Evolutionary conservation across 2,888 invertebrate species (phyloP).

Genomic region (Drosophila meridiana): DNA sequence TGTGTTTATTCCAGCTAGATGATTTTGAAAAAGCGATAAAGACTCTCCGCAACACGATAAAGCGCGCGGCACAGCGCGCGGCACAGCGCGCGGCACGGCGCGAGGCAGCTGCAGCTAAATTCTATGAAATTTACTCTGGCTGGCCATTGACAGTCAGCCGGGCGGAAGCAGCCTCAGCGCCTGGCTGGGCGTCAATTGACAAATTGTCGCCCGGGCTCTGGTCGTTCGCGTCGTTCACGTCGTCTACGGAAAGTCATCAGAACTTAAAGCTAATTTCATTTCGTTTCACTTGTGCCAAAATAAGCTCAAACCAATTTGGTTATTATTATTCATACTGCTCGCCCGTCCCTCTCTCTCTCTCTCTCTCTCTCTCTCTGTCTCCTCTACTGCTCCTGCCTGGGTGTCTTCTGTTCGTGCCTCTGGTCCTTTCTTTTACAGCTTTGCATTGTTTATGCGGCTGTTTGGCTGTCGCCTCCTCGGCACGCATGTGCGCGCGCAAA

Average conservation of each 20-base stretch:
- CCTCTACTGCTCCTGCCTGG: neutral
- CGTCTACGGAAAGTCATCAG: constrained; percentile 38
- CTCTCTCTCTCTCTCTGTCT: neutral
- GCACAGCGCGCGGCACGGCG: too few species aligned
- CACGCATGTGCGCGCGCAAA: constrained; percentile 45
- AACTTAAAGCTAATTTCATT: constrained; percentile 73
- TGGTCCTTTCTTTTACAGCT: constrained; percentile 26
- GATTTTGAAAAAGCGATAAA: constrained; percentile 70
- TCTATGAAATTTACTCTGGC: constrained; percentile 62
- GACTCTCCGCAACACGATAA: constrained; percentile 25
- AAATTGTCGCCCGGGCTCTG: constrained; percentile 59
- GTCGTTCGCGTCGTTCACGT: constrained; percentile 1
- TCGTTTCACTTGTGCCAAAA: constrained; percentile 68
- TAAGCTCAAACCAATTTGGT: constrained; percentile 70
- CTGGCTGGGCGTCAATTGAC: constrained; percentile 76
- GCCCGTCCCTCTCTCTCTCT: too few species aligned
- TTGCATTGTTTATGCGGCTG: constrained; percentile 42
- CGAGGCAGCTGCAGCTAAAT: constrained; percentile 55
- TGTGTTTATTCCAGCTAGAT: constrained; percentile 76
- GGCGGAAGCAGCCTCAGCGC: constrained; percentile 71
- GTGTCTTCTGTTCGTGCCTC: neutral
- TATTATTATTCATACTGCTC: constrained; percentile 67
- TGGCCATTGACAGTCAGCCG: constrained; percentile 67
- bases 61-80: neutral
- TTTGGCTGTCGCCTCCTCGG: constrained; percentile 34